Percentiles rank a stretch among this genome's conserved stretches.
Evolutionary conservation across 2,797 vertebrate genomes (phyloP).

Genomic region (Vireo griseus): DNA sequence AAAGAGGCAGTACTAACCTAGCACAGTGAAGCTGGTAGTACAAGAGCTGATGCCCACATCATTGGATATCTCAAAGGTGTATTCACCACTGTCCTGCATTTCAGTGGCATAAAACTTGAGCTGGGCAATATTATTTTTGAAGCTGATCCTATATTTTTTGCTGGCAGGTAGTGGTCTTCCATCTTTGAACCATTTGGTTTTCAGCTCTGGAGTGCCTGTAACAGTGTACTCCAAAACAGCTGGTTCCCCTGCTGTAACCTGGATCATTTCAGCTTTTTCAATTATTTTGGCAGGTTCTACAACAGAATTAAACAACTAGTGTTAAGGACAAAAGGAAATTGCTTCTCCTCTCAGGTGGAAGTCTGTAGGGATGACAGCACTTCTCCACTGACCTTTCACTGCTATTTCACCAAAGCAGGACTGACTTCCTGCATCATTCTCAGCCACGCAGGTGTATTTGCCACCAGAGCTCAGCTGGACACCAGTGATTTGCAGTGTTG

Average conservation of each 20-base stretch:
- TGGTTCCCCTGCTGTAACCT: conserved; percentile 92
- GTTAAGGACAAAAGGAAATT: conserved; percentile 26
- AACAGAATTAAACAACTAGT: conserved; percentile 62
- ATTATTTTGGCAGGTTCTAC: conserved; percentile 93
- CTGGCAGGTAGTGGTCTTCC: conserved; percentile 88
- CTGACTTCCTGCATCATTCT: conserved; percentile 94
- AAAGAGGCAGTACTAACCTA: conserved; percentile 82
- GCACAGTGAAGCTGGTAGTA: conserved; percentile 87
- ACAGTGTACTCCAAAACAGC: conserved; percentile 91
- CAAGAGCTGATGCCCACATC: conserved; percentile 93
- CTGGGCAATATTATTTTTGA: conserved; percentile 89
- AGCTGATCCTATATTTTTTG: conserved; percentile 92
- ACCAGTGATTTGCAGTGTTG: conserved; percentile 80
- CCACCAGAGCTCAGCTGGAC: conserved; percentile 85
- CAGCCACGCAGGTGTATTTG: conserved; percentile 91
- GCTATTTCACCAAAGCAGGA: conserved; percentile 90
- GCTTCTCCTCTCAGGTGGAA: neutral
- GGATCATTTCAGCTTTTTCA: conserved; percentile 91
- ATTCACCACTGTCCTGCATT: conserved; percentile 89
- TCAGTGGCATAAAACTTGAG: conserved; percentile 92
- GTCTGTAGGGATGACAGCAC: neutral
- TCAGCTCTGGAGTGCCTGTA: conserved; percentile 92
- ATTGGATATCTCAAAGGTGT: conserved; percentile 92
- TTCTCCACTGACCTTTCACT: conserved; percentile 90
- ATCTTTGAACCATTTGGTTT: conserved; percentile 94